These are phyloP conservation scores for Crocuta crocuta DNA, from an alignment of 2,113 vertebrate genomes.

Conservation along the genomic window DNA sequence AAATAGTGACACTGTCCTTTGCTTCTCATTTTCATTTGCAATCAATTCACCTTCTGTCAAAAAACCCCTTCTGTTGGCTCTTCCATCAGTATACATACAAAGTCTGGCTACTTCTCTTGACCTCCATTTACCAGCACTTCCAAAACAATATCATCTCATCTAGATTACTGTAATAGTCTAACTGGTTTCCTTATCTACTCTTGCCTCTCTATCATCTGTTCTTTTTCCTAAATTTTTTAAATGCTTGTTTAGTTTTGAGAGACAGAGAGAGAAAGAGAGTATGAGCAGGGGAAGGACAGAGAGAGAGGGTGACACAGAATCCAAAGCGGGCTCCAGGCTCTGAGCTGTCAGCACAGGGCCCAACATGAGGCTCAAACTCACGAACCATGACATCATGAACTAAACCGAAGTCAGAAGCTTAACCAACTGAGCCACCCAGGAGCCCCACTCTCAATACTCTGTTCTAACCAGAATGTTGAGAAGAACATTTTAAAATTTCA, in stretches of 20 bases:
- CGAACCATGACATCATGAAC: too few relatives aligned
- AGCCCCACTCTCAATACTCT: background rate
- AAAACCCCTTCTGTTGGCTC: background rate
- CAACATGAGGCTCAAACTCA: too few relatives aligned
- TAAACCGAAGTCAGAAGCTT: too few relatives aligned
- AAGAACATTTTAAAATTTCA: background rate
- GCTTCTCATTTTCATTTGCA: background rate
- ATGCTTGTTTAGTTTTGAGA: too few relatives aligned
- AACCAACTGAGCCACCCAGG: too few relatives aligned
- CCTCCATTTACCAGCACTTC: background rate
- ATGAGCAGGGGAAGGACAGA: too few relatives aligned
- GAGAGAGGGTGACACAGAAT: too few relatives aligned
- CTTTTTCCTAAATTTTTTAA: background rate
- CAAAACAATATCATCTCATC: background rate
- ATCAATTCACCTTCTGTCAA: too few relatives aligned
- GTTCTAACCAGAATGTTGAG: background rate
- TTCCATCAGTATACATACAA: background rate
- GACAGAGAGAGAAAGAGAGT: too few relatives aligned
- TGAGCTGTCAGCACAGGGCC: too few relatives aligned
- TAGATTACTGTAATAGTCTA: background rate
- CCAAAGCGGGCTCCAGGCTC: too few relatives aligned
- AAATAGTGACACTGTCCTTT: background rate
- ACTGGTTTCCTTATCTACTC: background rate
- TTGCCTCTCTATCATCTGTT: background rate
- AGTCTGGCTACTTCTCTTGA: background rate